Percentiles rank a stretch among this genome's conserved stretches.
Evolutionary conservation across 1,140 invertebrate genomes (phyloP).

Genomic region (Hypsibius dujardini): DNA sequence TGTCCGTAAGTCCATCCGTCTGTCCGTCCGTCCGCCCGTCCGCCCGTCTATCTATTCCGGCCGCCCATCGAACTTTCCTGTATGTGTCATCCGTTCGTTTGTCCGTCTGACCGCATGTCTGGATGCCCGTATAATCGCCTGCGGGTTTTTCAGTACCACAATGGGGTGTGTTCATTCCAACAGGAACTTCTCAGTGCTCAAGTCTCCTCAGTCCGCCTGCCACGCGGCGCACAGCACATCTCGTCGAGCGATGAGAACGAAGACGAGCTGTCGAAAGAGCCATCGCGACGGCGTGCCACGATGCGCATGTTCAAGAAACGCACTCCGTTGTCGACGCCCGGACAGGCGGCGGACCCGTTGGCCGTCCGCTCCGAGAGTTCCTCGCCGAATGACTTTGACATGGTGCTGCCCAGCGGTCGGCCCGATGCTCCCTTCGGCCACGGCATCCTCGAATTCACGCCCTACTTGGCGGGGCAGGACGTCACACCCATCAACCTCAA

Average conservation of each 20-base stretch:
- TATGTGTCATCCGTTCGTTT: too few relatives aligned
- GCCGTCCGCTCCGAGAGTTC: conserved; percentile 23
- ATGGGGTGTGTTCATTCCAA: not conserved
- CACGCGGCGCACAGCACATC: not conserved
- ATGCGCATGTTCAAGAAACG: conserved; percentile 15
- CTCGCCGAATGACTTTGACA: not conserved
- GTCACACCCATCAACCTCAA: conserved; percentile 45
- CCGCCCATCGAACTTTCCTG: too few relatives aligned
- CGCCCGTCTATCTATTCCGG: too few relatives aligned
- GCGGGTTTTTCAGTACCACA: too few relatives aligned
- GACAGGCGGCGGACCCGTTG: conserved; percentile 28
- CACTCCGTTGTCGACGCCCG: conserved; percentile 20
- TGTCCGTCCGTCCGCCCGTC: too few relatives aligned
- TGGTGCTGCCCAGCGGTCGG: not conserved
- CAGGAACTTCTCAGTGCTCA: conserved; percentile 10
- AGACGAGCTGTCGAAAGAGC: conserved; percentile 22
- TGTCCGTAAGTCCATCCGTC: too few relatives aligned
- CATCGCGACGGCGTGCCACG: conserved; percentile 23
- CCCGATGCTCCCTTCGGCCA: conserved; percentile 26
- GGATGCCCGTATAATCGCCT: too few relatives aligned
- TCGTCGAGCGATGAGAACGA: not conserved
- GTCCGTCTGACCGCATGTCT: too few relatives aligned
- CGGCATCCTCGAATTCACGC: conserved; percentile 57
- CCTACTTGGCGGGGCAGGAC: conserved; percentile 68
- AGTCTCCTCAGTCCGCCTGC: conserved; percentile 1